Conservation (phyloP, 2,113 vertebrate species). For the Myrmophylax atrothorax region DNA sequence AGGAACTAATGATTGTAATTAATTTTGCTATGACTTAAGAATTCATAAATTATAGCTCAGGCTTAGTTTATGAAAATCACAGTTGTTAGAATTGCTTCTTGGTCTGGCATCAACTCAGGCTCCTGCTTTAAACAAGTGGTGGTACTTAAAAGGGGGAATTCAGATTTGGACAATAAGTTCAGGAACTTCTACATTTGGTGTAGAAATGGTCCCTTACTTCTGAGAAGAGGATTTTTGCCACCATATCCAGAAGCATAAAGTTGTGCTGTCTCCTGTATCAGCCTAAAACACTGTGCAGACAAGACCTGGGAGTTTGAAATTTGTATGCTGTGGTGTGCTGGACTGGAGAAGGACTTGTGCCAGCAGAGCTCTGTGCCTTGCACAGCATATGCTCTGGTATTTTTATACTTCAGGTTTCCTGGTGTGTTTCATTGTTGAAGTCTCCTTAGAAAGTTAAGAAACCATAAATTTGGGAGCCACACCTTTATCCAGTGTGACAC, state of each 20-base stretch:
- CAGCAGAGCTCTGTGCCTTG: background rate
- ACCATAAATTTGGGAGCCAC: fast-evolving
- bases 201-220: background rate
- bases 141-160: background rate
- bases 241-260: background rate
- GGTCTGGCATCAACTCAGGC: background rate
- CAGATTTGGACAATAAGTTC: background rate
- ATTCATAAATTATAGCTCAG: background rate
- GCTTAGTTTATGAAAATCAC: background rate
- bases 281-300: background rate
- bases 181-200: background rate
- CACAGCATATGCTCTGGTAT: background rate
- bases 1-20: background rate
- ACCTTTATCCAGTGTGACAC: background rate
- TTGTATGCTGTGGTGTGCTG: background rate
- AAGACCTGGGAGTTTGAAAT: background rate
- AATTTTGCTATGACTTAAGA: background rate
- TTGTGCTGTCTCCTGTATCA: background rate
- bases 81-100: background rate
- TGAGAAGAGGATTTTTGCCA: background rate
- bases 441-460: background rate
- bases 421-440: background rate
- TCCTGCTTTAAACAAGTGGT: background rate
- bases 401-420: background rate
- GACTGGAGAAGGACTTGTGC: fast-evolving